Evolutionary conservation across 2,797 vertebrate genomes (phyloP), one percentile per base, ranked within the genome.

Genomic region (Cirrhinus mrigala): DNA sequence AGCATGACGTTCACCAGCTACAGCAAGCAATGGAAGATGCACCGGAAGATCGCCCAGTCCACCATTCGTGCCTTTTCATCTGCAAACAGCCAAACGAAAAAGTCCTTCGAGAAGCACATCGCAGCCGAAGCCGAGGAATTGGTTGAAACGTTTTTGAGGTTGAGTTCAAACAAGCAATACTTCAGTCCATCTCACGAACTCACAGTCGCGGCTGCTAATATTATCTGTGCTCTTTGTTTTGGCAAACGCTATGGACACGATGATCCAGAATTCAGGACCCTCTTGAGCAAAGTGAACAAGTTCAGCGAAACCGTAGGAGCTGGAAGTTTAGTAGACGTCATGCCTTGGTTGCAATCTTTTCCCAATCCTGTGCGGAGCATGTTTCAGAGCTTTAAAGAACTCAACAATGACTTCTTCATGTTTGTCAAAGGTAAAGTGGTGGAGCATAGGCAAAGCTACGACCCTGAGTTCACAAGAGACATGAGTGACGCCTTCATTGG

Each of bases 161-260:
- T 90, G 20, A 92, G 95, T 62, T 70, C 40, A 22, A 90, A 90
- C 0, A 90, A 86, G 1, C 77, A 89, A 37, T 93, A 90, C 91
- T 96, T 96, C 84, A 92, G 95, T 90, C 96, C 96, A 0, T 89
- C 90, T 69, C 92, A 92, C 3, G 93, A 95, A 40, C 81, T 96
- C 76, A 94, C 92, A 7, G 94, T 96, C 64, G 95, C 96, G 82
- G 94, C 94, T 15, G 96, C 96, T 15, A 97, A 97, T 24, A 94
- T 96, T 2, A 94, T 97, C 77, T 96, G 95, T 29, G 96, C 95
- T 29, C 89, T 97, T 81, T 97, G 96, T 92, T 97, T 97, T 62
- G 96, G 96, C 27, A 95, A 93, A 85, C 95, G 96, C n/a, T 97
- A 97, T 1, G 85, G 92, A 87, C 96, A 95, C 1, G 86, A 94